Percentiles rank a stretch among this genome's conserved stretches.
phyloP scores from a whole-genome alignment of 2,888 invertebrate species.

The Teleogryllus oceanicus region DNA sequence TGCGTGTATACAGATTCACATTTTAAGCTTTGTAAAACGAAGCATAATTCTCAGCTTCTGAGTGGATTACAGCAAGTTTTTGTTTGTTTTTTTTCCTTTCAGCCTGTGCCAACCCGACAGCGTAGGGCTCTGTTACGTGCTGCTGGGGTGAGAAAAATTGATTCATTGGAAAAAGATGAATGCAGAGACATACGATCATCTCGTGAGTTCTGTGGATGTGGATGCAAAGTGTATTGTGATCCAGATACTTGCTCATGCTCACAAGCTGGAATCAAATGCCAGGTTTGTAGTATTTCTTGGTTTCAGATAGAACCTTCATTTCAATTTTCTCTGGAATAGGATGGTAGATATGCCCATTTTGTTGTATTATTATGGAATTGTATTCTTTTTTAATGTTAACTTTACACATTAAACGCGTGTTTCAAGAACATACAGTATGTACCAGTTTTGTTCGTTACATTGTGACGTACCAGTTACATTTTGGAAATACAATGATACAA shows the following conservation, averaged over 20 bases:
- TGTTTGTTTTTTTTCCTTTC: slow-evolving; percentile 42
- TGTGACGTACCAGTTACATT: too few species aligned
- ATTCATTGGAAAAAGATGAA: slow-evolving; percentile 88
- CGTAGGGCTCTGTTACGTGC: slow-evolving; percentile 80
- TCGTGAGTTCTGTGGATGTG: slow-evolving; percentile 89
- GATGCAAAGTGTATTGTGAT: slow-evolving; percentile 89
- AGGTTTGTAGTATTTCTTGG: slow-evolving; percentile 23
- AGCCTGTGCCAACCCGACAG: slow-evolving; percentile 90
- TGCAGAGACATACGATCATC: slow-evolving; percentile 89
- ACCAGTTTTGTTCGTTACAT: too few species aligned
- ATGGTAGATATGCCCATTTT: too few species aligned
- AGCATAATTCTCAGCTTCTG: too few species aligned
- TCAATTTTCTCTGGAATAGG: too few species aligned
- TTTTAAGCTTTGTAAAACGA: too few species aligned
- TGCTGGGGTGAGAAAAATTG: slow-evolving; percentile 92
- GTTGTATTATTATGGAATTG: background rate
- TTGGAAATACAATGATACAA: too few species aligned
- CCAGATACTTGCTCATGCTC: slow-evolving; percentile 95
- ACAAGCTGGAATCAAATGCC: slow-evolving; percentile 47
- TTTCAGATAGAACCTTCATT: background rate
- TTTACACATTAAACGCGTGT: too few species aligned
- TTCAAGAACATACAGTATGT: too few species aligned
- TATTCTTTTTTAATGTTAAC: background rate
- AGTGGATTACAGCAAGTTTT: too few species aligned
- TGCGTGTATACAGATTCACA: too few species aligned